phyloP scores from a whole-genome alignment of 2,888 invertebrate genomes.

The Drosophila recens region DNA sequence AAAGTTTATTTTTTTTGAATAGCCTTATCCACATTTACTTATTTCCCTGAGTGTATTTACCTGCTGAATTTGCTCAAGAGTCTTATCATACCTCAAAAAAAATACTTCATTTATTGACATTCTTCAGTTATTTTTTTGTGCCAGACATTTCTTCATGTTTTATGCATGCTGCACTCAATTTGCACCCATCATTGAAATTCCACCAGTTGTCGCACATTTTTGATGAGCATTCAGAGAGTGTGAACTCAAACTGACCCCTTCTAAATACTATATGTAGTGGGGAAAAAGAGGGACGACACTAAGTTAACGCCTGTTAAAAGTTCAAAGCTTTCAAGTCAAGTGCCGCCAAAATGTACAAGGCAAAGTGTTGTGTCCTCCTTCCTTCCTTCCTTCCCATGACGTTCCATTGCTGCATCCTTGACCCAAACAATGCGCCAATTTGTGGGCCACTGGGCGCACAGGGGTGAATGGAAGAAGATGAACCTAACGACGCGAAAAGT shows the following conservation, averaged over 20 bases:
- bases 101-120: conserved; percentile 40
- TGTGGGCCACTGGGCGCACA: conserved; percentile 46
- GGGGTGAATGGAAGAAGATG: not conserved
- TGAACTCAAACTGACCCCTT: conserved; percentile 42
- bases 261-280: not conserved
- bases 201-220: conserved; percentile 26
- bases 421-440: conserved; percentile 75
- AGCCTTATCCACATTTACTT: no score
- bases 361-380: conserved; percentile 15
- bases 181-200: conserved; percentile 50
- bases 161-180: conserved; percentile 66
- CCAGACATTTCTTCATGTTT: conserved; percentile 70
- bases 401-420: conserved; percentile 64
- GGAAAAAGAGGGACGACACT: not conserved
- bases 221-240: conserved; percentile 33
- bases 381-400: conserved; percentile 16
- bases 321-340: conserved; percentile 67
- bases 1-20: no score
- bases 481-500: conserved; percentile 43
- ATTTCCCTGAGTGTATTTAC: not conserved
- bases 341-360: conserved; percentile 42
- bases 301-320: conserved; percentile 53
- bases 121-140: conserved; percentile 18
- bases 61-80: conserved; percentile 3
- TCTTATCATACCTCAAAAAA: conserved; percentile 15